A percentile compares a stretch with the other conserved stretches of the same genome.
These are phyloP conservation scores for Dendrophyllia cribrosa DNA, from an alignment of 64 coral and sea anemone genomes.

Conservation along the genomic window DNA sequence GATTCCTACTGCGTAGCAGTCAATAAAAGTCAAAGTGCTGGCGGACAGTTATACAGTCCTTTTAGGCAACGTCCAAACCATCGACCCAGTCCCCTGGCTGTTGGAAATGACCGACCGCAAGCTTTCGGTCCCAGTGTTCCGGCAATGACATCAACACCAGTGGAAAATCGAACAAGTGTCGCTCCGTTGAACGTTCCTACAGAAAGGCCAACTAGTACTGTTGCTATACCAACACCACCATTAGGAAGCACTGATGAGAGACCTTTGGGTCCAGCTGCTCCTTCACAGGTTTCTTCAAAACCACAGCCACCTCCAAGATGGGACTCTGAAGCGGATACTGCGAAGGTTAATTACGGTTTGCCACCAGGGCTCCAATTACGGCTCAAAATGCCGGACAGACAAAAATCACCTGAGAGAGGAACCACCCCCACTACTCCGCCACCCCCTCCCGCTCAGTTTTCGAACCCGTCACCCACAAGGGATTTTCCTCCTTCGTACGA, in stretches of 20 bases:
- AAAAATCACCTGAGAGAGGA: not conserved
- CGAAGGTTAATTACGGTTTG: constrained; percentile 17
- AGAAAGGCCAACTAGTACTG: constrained; percentile 83
- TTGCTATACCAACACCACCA: constrained; percentile 87
- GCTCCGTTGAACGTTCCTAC: constrained; percentile 16
- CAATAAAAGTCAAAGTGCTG: constrained; percentile 55
- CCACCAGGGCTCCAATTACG: not conserved
- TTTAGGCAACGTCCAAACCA: constrained; percentile 21
- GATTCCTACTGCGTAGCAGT: constrained; percentile 92
- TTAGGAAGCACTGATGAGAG: constrained; percentile 67
- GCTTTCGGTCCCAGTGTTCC: not conserved
- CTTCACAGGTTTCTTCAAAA: constrained; percentile 17
- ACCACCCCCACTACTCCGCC: not conserved
- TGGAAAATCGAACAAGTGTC: not conserved
- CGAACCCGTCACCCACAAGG: constrained; percentile 26
- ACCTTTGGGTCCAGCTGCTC: not conserved
- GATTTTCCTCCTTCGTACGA: constrained; percentile 42
- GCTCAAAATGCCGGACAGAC: constrained; percentile 29
- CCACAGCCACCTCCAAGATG: constrained; percentile 63
- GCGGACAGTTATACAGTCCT: constrained; percentile 26
- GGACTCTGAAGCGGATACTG: constrained; percentile 49
- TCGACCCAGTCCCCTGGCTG: constrained; percentile 49
- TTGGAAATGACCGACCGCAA: constrained; percentile 4
- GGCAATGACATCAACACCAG: constrained; percentile 18
- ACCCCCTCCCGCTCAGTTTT: constrained; percentile 12